Evolutionary conservation across 2,888 invertebrate genomes (phyloP).

Genomic region (Matsumyia berberina): DNA sequence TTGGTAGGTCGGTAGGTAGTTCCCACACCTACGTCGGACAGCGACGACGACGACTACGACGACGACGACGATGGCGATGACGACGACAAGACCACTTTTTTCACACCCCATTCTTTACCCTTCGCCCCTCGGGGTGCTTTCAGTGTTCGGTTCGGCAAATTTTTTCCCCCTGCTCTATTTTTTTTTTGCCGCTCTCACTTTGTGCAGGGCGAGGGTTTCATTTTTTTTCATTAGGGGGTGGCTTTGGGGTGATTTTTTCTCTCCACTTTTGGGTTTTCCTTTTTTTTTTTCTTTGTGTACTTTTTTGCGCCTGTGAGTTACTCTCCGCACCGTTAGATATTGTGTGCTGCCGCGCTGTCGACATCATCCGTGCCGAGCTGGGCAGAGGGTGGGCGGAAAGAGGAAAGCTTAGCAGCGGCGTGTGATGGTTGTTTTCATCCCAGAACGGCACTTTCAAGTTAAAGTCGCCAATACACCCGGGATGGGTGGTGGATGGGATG

Average conservation of each 20-base stretch:
- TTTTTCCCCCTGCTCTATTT: constrained; percentile 78
- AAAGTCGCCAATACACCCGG: constrained; percentile 77
- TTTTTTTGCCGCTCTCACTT: constrained; percentile 41
- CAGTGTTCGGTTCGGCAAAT: constrained; percentile 76
- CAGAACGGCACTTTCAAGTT: constrained; percentile 79
- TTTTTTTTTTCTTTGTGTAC: constrained; percentile 52
- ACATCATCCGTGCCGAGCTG: constrained; percentile 52
- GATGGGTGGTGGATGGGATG: constrained; percentile 69
- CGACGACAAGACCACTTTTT: constrained; percentile 80
- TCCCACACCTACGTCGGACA: constrained; percentile 76
- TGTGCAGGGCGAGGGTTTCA: constrained; percentile 42
- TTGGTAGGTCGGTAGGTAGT: constrained; percentile 61
- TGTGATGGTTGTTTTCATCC: constrained; percentile 77
- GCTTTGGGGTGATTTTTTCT: constrained; percentile 62
- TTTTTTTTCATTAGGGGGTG: constrained; percentile 57
- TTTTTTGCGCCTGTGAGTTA: constrained; percentile 74
- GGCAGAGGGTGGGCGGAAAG: constrained; percentile 27
- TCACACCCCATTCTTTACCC: constrained; percentile 82
- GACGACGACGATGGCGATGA: constrained; percentile 69
- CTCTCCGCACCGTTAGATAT: constrained; percentile 75
- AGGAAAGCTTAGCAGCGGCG: constrained; percentile 68
- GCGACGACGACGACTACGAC: constrained; percentile 64
- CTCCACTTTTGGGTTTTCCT: constrained; percentile 66
- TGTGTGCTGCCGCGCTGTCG: constrained; percentile 76
- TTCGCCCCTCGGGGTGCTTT: constrained; percentile 78